These are phyloP conservation scores for Drosophila baimaii DNA, from an alignment of 1,140 invertebrate genomes.

Conservation along the genomic window DNA sequence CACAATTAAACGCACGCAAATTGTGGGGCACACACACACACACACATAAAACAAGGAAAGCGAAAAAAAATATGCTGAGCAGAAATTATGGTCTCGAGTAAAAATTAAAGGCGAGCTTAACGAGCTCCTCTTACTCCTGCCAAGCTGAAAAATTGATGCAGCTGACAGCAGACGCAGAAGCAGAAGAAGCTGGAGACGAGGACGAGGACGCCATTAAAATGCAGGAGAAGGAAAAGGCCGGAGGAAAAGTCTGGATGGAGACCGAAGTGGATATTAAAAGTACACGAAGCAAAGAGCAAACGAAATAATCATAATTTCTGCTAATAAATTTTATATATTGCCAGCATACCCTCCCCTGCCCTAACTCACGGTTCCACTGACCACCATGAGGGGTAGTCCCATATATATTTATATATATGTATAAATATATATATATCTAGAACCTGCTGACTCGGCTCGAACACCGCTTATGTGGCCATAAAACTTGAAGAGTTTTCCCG, in stretches of 20 bases:
- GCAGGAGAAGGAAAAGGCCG: slow-evolving; percentile 47
- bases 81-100: slow-evolving; percentile 71
- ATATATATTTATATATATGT: slow-evolving; percentile 7
- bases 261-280: slow-evolving; percentile 77
- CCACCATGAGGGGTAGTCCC: slow-evolving; percentile 4
- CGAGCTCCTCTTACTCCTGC: slow-evolving; percentile 43
- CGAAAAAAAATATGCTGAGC: slow-evolving; percentile 55
- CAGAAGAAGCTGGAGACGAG: slow-evolving; percentile 32
- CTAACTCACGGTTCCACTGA: slow-evolving; percentile 4
- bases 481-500: slow-evolving; percentile 62
- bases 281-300: slow-evolving; percentile 74
- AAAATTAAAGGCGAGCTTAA: slow-evolving; percentile 81
- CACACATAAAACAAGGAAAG: slow-evolving; percentile 43
- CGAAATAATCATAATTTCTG: slow-evolving; percentile 83
- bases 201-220: slow-evolving; percentile 67
- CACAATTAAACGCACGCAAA: slow-evolving; percentile 80
- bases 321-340: slow-evolving; percentile 83
- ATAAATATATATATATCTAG: slow-evolving; percentile 14
- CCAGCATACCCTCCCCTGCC: slow-evolving; percentile 15
- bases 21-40: slow-evolving; percentile 45
- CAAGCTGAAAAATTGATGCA: slow-evolving; percentile 70
- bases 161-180: slow-evolving; percentile 60
- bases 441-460: slow-evolving; percentile 64
- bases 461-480: slow-evolving; percentile 74
- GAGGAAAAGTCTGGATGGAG: slow-evolving; percentile 7